Evolutionary conservation across 2,113 vertebrate genomes (phyloP).

Genomic region (Podarcis raffonei): DNA sequence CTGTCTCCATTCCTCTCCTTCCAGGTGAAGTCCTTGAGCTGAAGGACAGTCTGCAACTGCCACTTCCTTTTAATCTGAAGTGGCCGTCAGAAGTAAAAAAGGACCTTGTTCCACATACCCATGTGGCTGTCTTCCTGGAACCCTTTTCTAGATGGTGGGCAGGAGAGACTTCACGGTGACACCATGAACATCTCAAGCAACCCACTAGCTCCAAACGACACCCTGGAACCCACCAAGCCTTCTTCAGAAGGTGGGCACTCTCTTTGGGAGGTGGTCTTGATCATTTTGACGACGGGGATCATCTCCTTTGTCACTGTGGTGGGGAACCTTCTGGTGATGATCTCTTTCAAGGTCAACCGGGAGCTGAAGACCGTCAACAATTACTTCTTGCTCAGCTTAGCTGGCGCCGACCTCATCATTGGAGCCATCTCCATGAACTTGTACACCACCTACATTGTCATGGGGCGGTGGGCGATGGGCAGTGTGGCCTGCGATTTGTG

Average conservation of each 20-base stretch:
- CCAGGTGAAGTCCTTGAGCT: neutral
- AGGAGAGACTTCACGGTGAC: neutral
- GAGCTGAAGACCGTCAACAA: slow-evolving; percentile 83
- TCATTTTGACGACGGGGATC: slow-evolving; percentile 74
- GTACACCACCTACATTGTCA: slow-evolving; percentile 80
- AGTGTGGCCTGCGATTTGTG: slow-evolving; percentile 80
- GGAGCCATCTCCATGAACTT: slow-evolving; percentile 84
- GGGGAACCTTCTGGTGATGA: slow-evolving; percentile 80
- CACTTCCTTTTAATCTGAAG: neutral
- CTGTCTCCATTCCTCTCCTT: neutral
- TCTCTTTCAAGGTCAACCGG: slow-evolving; percentile 82
- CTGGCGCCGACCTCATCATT: slow-evolving; percentile 81
- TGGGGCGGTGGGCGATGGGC: slow-evolving; percentile 79
- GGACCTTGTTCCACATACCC: neutral
- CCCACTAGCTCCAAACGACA: slow-evolving; percentile 60
- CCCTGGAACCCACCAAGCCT: slow-evolving; percentile 2
- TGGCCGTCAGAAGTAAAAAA: neutral
- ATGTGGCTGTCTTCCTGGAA: neutral
- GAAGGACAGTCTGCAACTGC: neutral
- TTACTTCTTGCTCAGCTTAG: slow-evolving; percentile 83
- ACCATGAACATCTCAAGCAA: slow-evolving; percentile 71
- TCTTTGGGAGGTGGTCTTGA: slow-evolving; percentile 76
- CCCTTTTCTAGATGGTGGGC: neutral
- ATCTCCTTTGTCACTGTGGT: slow-evolving; percentile 79
- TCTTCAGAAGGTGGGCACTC: slow-evolving; percentile 58